A percentile compares a stretch with the other conserved stretches of the same genome.
These are phyloP conservation scores for Oncorhynchus tshawytscha DNA, from an alignment of 2,113 vertebrate genomes.

Conservation along the genomic window DNA sequence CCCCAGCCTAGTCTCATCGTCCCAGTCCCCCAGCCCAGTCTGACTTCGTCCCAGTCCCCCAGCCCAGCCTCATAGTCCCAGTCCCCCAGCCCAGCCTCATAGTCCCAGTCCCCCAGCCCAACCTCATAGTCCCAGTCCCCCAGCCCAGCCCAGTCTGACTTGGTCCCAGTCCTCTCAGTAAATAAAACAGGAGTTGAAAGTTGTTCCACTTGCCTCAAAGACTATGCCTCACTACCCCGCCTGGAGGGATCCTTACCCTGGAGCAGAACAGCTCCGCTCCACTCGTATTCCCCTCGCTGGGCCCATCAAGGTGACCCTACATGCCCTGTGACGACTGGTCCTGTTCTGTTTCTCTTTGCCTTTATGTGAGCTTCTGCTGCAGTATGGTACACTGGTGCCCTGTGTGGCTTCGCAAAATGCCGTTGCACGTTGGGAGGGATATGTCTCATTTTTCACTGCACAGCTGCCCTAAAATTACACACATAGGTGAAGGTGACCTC, in stretches of 20 bases:
- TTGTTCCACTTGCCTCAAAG: constrained; percentile 60
- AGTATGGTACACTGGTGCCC: too few relatives aligned
- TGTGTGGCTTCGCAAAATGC: too few relatives aligned
- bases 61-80: too few relatives aligned
- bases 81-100: too few relatives aligned
- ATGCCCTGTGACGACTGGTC: constrained; percentile 67
- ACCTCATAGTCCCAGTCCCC: too few relatives aligned
- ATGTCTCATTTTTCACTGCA: constrained; percentile 57
- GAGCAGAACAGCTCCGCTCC: constrained; percentile 38
- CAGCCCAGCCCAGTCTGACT: too few relatives aligned
- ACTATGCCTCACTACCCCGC: constrained; percentile 68
- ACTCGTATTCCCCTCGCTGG: constrained; percentile 14
- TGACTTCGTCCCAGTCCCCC: too few relatives aligned
- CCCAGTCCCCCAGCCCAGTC: too few relatives aligned
- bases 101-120: too few relatives aligned
- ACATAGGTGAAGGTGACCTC: constrained; percentile 76
- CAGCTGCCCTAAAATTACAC: constrained; percentile 69
- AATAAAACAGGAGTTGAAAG: constrained; percentile 60
- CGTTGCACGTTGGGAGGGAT: too few relatives aligned
- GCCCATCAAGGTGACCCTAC: constrained; percentile 78
- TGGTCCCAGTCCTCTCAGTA: constrained; percentile 43
- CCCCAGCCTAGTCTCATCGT: neutral
- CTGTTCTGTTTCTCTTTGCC: constrained; percentile 37
- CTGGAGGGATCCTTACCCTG: constrained; percentile 52
- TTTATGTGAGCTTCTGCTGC: constrained; percentile 45